Percentiles rank a stretch among this genome's conserved stretches.
These are phyloP conservation scores for Vicugna pacos DNA, from an alignment of 2,113 vertebrate genomes.

Conservation along the genomic window DNA sequence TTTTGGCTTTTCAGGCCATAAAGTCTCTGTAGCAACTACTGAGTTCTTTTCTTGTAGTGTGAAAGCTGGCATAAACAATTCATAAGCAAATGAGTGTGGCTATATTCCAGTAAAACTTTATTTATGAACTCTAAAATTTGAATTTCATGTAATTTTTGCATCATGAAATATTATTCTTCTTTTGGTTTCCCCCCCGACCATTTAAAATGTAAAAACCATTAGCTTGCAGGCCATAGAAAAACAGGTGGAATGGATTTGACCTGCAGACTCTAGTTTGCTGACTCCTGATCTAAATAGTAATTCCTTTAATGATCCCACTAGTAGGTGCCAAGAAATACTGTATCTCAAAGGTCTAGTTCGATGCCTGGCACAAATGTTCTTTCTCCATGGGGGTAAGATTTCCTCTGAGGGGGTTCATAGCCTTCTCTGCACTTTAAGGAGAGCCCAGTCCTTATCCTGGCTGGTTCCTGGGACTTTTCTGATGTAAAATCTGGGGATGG, in stretches of 20 bases:
- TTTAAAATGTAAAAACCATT: not conserved
- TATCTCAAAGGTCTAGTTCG: not conserved
- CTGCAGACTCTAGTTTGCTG: not conserved
- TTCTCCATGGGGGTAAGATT: not conserved
- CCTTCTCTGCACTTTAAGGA: not conserved
- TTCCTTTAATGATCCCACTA: not conserved
- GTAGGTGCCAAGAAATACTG: not conserved
- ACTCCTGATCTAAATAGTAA: not conserved
- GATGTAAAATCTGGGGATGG: not conserved
- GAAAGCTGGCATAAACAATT: not conserved
- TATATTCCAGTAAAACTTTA: not conserved
- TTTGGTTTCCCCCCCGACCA: not conserved
- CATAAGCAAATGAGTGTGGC: not conserved
- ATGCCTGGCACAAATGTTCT: not conserved
- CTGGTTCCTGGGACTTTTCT: not conserved
- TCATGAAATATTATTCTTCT: not conserved
- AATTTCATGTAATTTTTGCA: not conserved
- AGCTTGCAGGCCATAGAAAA: not conserved
- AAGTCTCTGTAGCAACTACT: not conserved
- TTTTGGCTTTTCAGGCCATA: not conserved
- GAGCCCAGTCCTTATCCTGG: not conserved
- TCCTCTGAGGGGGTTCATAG: not conserved
- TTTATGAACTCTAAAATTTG: not conserved
- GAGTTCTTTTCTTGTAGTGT: not conserved
- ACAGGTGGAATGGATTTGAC: not conserved